phyloP scores from a whole-genome alignment of 1,140 invertebrate genomes.

The Aporrectodea caliginosa region DNA sequence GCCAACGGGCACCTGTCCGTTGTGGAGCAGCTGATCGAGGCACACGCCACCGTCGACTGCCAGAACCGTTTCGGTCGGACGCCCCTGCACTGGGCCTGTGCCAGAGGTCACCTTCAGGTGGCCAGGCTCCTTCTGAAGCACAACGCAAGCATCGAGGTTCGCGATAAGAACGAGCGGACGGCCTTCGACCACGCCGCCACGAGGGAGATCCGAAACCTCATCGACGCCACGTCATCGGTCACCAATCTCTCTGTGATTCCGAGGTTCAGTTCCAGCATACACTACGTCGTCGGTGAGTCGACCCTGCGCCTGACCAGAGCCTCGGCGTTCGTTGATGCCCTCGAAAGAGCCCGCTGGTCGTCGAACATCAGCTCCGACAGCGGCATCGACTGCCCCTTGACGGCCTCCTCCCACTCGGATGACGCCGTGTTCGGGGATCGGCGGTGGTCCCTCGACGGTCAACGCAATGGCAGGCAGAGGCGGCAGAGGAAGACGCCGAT shows the following conservation, averaged over 20 bases:
- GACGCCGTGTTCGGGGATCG: too few relatives aligned
- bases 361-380: too few relatives aligned
- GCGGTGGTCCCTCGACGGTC: too few relatives aligned
- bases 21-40: conserved; percentile 80
- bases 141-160: background rate
- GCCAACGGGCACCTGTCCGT: conserved; percentile 64
- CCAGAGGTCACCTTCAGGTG: background rate
- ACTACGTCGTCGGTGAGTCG: background rate
- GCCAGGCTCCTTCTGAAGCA: conserved; percentile 11
- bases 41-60: conserved; percentile 84
- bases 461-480: too few relatives aligned
- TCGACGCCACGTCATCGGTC: too few relatives aligned
- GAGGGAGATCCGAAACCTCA: background rate
- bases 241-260: too few relatives aligned
- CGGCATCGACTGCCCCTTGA: too few relatives aligned
- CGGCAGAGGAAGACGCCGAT: too few relatives aligned
- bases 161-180: conserved; percentile 5
- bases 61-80: conserved; percentile 63
- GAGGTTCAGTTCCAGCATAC: background rate
- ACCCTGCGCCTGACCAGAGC: too few relatives aligned
- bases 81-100: conserved; percentile 34
- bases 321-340: too few relatives aligned
- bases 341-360: too few relatives aligned
- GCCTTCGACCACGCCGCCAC: conserved; percentile 10
- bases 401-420: too few relatives aligned